A percentile compares a stretch with the other conserved stretches of the same genome.
Evolutionary conservation across 2,113 vertebrate genomes (phyloP).

Genomic region (Polypterus bichir): DNA sequence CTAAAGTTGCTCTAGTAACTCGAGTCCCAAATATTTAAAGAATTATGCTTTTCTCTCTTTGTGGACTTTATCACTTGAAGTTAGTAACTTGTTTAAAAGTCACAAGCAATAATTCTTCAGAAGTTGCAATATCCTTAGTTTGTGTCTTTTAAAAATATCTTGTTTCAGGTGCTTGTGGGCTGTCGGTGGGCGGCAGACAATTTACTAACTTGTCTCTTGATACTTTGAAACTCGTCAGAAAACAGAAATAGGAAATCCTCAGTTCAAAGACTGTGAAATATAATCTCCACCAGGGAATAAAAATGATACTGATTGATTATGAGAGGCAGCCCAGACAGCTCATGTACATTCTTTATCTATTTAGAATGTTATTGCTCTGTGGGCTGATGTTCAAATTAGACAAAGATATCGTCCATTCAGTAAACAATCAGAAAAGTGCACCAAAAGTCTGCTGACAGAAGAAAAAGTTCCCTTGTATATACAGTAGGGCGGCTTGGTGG

Average conservation of each 20-base stretch:
- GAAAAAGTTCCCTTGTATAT: too few species aligned
- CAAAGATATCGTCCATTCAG: too few species aligned
- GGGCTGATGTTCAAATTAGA: too few species aligned
- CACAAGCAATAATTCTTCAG: too few species aligned
- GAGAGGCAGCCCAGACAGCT: not conserved
- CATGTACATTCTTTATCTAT: not conserved
- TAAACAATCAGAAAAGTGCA: too few species aligned
- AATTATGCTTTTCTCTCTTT: too few species aligned
- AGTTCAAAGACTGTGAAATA: not conserved
- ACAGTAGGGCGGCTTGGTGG: too few species aligned
- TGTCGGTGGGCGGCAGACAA: not conserved
- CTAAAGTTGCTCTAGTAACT: too few species aligned
- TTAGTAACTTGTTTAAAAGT: too few species aligned
- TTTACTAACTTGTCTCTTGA: not conserved
- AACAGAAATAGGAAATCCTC: not conserved
- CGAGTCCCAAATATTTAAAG: too few species aligned
- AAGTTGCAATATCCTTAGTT: not conserved
- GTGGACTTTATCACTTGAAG: too few species aligned
- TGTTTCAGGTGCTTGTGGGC: not conserved
- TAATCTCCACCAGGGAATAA: not conserved
- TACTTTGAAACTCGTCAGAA: not conserved
- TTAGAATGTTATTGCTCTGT: conserved; percentile 1
- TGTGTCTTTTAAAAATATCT: not conserved
- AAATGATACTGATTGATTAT: not conserved
- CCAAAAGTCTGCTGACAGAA: too few species aligned